phyloP scores from a whole-genome alignment of 2,888 invertebrate species.

The Pasiphila rectangulata region DNA sequence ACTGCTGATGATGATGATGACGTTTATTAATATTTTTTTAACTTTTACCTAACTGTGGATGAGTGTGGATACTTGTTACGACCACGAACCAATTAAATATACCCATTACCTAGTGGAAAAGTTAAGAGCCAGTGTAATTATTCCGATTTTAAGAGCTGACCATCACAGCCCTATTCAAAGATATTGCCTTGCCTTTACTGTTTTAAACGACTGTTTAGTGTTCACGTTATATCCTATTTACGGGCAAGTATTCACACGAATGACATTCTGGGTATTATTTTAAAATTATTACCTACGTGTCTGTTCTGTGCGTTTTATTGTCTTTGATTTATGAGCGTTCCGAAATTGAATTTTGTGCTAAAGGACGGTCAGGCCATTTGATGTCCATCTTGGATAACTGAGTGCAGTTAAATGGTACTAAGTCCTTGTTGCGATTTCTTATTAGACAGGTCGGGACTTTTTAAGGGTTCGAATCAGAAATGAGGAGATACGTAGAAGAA shows the following conservation, averaged over 20 bases:
- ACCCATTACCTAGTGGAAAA: too few relatives aligned
- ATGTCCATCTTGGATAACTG: not conserved
- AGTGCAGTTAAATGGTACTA: not conserved
- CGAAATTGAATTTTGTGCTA: constrained; percentile 19
- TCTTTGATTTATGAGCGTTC: constrained; percentile 20
- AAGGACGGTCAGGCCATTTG: constrained; percentile 5
- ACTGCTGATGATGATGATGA: too few relatives aligned
- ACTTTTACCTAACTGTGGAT: too few relatives aligned
- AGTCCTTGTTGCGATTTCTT: not conserved
- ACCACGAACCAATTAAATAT: too few relatives aligned
- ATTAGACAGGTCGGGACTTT: too few relatives aligned
- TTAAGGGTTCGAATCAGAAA: too few relatives aligned
- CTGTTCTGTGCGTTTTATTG: constrained; percentile 17
- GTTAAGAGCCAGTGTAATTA: not conserved
- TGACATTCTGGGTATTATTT: constrained; percentile 29
- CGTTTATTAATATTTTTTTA: too few relatives aligned
- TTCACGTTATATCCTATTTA: constrained; percentile 51
- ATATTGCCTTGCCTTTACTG: constrained; percentile 46
- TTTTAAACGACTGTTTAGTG: constrained; percentile 49
- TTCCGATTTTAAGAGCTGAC: not conserved
- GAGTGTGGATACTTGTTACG: too few relatives aligned
- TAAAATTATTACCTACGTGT: constrained; percentile 20
- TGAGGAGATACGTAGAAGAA: too few relatives aligned
- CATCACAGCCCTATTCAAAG: constrained; percentile 15
- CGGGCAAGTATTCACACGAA: constrained; percentile 31